A percentile compares a stretch with the other conserved stretches of the same genome.
Conservation (phyloP, 2,888 invertebrate species). For the Eupithecia exiguata region DNA sequence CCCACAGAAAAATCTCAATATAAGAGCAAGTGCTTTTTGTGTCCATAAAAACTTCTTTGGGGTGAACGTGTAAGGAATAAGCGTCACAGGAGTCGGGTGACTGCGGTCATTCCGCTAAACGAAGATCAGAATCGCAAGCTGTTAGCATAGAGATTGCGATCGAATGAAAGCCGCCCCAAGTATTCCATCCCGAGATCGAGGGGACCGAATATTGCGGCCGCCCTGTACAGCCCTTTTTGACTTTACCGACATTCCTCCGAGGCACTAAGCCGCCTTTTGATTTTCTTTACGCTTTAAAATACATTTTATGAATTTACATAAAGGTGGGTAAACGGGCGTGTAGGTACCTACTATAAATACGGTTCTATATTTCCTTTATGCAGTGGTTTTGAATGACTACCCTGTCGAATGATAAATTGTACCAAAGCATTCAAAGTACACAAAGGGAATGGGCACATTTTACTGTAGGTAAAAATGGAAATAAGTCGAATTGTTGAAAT, state of each 20-base stretch:
- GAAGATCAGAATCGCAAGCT: conserved; percentile 84
- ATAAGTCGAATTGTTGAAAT: conserved; percentile 63
- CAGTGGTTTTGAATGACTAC: conserved; percentile 51
- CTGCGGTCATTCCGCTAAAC: conserved; percentile 84
- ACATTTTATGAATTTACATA: conserved; percentile 60
- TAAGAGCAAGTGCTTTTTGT: conserved; percentile 67
- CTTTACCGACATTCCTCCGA: conserved; percentile 71
- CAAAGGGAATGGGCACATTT: conserved; percentile 63
- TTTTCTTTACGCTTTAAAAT: conserved; percentile 68
- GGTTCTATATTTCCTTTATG: conserved; percentile 47
- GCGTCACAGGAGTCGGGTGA: conserved; percentile 77
- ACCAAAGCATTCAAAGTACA: conserved; percentile 55
- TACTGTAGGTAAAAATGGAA: conserved; percentile 58
- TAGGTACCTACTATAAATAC: conserved; percentile 20
- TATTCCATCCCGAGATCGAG: conserved; percentile 80
- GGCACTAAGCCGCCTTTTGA: conserved; percentile 72
- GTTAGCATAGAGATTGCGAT: conserved; percentile 84
- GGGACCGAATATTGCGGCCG: conserved; percentile 77
- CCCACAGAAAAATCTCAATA: conserved; percentile 67
- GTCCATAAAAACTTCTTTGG: conserved; percentile 80
- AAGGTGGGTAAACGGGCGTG: conserved; percentile 41
- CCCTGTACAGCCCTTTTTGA: conserved; percentile 75
- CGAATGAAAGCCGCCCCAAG: conserved; percentile 80
- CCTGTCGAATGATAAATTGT: conserved; percentile 52
- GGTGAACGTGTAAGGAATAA: conserved; percentile 82